Percentiles rank a stretch among this genome's conserved stretches.
These are phyloP conservation scores for Germaria angustata DNA, from an alignment of 2,888 invertebrate genomes.

Conservation along the genomic window DNA sequence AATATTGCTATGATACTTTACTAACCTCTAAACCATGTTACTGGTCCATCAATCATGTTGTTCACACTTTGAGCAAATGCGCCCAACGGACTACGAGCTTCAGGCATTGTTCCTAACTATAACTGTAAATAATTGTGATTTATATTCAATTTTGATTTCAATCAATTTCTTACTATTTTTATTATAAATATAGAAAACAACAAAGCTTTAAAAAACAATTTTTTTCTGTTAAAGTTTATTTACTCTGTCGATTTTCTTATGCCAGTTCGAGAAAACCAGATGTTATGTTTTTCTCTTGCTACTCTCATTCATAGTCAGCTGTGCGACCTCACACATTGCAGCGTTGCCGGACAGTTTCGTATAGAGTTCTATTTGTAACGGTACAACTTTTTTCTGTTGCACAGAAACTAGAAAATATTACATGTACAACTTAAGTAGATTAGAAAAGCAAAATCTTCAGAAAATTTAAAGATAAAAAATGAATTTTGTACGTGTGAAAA, in stretches of 20 bases:
- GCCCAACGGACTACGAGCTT: conserved; percentile 77
- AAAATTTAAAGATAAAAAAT: no score
- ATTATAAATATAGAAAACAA: neutral
- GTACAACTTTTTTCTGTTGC: no score
- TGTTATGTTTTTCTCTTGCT: conserved; percentile 30
- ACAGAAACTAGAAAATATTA: no score
- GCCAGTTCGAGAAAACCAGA: conserved; percentile 13
- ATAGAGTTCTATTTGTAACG: no score
- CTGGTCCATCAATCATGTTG: conserved; percentile 84
- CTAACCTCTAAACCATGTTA: conserved; percentile 88
- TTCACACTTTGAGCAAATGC: conserved; percentile 82
- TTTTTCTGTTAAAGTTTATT: neutral
- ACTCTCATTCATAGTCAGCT: conserved; percentile 27
- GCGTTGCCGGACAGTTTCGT: neutral
- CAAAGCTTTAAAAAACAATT: neutral
- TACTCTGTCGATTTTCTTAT: conserved; percentile 10
- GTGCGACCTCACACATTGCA: neutral
- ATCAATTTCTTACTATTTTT: conserved; percentile 8
- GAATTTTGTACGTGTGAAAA: no score
- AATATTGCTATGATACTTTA: no score
- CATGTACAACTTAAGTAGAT: no score
- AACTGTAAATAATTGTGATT: neutral
- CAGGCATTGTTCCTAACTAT: conserved; percentile 73
- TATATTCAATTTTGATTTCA: neutral
- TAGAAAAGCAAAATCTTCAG: no score